phyloP scores from a whole-genome alignment of 2,888 invertebrate species.

The Perizoma affinitatum region DNA sequence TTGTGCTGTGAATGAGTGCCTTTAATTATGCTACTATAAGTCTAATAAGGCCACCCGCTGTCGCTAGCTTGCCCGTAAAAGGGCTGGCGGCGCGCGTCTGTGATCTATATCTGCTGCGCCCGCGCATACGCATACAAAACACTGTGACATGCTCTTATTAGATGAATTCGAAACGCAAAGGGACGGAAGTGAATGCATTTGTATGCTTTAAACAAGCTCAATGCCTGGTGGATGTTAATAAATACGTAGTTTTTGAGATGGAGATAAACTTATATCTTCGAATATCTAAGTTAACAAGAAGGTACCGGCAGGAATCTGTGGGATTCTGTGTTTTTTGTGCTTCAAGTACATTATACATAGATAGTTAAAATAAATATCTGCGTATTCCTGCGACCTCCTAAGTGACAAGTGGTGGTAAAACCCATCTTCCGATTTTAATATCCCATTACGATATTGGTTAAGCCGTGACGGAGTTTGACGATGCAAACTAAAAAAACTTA shows the following conservation, averaged over 20 bases:
- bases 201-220: conserved; percentile 7
- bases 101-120: conserved; percentile 59
- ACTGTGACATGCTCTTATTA: conserved; percentile 21
- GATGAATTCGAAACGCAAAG: conserved; percentile 21
- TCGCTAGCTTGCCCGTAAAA: conserved; percentile 54
- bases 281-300: too few species aligned
- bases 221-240: not conserved
- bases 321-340: too few species aligned
- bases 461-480: too few species aligned
- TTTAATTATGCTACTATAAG: conserved; percentile 9
- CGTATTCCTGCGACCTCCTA: too few species aligned
- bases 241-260: not conserved
- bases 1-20: conserved; percentile 2
- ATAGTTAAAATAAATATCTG: too few species aligned
- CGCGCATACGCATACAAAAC: conserved; percentile 48
- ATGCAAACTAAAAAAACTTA: too few species aligned
- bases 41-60: conserved; percentile 16
- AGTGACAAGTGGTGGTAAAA: too few species aligned
- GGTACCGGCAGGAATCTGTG: too few species aligned
- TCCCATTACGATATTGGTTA: too few species aligned
- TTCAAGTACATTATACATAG: too few species aligned
- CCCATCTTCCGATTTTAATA: too few species aligned
- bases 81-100: conserved; percentile 55
- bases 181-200: conserved; percentile 16
- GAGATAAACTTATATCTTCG: too few species aligned